A percentile compares a stretch with the other conserved stretches of the same genome.
Evolutionary conservation across 1,140 invertebrate species (phyloP).

Genomic region (Heliconius hewitsoni): DNA sequence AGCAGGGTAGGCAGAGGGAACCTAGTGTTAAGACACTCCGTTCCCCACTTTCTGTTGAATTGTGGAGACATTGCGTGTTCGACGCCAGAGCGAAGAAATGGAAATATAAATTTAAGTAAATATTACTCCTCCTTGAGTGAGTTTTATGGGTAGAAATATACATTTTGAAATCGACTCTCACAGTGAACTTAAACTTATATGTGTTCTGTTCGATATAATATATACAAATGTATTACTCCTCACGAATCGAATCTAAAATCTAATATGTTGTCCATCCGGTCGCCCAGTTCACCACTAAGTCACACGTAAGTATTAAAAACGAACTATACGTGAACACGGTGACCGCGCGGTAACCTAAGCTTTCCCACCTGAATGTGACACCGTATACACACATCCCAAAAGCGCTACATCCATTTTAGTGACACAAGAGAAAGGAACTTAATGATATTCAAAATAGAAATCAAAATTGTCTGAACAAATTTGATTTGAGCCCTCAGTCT

Average conservation of each 20-base stretch:
- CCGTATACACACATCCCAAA: slow-evolving; percentile 51
- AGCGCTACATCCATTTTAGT: slow-evolving; percentile 45
- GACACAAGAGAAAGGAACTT: slow-evolving; percentile 52
- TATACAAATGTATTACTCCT: too few relatives aligned
- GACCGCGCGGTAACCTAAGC: slow-evolving; percentile 76
- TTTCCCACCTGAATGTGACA: slow-evolving; percentile 80
- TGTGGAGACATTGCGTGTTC: too few relatives aligned
- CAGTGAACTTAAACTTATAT: too few relatives aligned
- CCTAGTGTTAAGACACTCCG: too few relatives aligned
- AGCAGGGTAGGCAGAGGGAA: too few relatives aligned
- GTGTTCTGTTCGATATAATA: too few relatives aligned
- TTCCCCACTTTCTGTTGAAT: too few relatives aligned
- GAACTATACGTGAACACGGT: slow-evolving; percentile 38
- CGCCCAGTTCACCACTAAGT: neutral
- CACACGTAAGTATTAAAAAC: neutral
- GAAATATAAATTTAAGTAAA: too few relatives aligned
- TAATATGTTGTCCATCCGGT: neutral
- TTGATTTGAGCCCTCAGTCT: slow-evolving; percentile 57
- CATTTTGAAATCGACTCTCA: too few relatives aligned
- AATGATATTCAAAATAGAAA: slow-evolving; percentile 54
- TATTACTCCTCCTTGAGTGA: too few relatives aligned
- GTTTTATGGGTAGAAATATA: too few relatives aligned
- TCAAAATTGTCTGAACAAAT: slow-evolving; percentile 54
- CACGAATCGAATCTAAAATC: neutral
- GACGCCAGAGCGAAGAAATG: too few relatives aligned